phyloP scores from a whole-genome alignment of 2,113 vertebrate species.

The Felis chaus region DNA sequence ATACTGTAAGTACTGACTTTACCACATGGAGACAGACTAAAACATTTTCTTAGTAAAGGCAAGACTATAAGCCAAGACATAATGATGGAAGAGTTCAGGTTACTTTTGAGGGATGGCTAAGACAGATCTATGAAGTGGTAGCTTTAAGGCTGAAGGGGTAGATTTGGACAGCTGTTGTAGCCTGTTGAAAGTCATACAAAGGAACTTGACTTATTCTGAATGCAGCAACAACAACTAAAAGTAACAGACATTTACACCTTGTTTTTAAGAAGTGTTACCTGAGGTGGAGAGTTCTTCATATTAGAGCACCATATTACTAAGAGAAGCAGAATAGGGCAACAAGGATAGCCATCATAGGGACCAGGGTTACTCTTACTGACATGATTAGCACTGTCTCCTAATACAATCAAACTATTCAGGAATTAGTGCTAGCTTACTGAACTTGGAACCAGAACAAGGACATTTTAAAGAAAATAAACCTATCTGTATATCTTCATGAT shows the following conservation, averaged over 20 bases:
- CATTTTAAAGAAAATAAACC: background rate
- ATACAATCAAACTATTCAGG: background rate
- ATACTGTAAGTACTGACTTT: background rate
- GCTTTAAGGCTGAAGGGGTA: background rate
- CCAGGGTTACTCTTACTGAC: background rate
- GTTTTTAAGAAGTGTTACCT: background rate
- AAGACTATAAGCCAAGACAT: background rate
- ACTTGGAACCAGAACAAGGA: background rate
- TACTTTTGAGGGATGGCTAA: background rate
- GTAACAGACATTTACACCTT: background rate
- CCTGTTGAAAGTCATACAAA: background rate
- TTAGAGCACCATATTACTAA: background rate
- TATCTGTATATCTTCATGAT: background rate
- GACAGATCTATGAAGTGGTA: background rate
- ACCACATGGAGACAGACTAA: background rate
- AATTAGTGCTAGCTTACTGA: background rate
- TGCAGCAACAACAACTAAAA: background rate
- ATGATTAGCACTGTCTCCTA: background rate
- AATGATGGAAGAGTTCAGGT: background rate
- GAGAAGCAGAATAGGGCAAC: background rate
- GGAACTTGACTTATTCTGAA: background rate
- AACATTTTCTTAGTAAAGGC: background rate
- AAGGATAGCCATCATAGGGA: background rate
- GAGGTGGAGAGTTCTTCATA: background rate
- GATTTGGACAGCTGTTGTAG: background rate